A percentile compares a stretch with the other conserved stretches of the same genome.
Conservation (phyloP, 1,140 invertebrate genomes). For the Cataglyphis hispanica region DNA sequence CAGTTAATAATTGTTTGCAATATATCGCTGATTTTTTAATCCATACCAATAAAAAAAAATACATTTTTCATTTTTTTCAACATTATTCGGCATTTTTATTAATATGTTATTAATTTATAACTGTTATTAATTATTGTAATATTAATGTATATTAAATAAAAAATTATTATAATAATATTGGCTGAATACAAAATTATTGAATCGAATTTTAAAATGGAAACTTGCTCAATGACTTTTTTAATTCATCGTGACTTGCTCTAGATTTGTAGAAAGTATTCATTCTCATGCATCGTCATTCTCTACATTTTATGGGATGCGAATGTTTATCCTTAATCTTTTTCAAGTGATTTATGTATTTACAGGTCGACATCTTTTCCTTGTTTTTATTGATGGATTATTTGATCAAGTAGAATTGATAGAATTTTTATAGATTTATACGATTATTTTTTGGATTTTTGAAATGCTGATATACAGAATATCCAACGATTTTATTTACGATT, state of each 20-base stretch:
- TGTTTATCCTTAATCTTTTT: background rate
- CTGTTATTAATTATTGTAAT: background rate
- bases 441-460: background rate
- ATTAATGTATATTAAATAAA: background rate
- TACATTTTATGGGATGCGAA: conserved; percentile 6
- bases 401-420: background rate
- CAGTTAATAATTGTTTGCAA: background rate
- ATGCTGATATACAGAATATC: background rate
- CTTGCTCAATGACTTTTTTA: background rate
- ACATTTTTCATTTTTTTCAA: background rate
- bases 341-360: background rate
- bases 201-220: background rate
- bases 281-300: background rate
- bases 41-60: background rate
- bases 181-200: background rate
- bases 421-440: background rate
- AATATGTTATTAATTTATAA: background rate
- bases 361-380: background rate
- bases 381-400: background rate
- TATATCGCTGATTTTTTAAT: background rate
- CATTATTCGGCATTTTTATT: background rate
- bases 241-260: background rate
- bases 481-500: background rate
- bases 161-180: background rate
- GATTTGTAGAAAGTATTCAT: background rate